Evolutionary conservation across 1,140 invertebrate genomes (phyloP), one percentile per base, ranked within the genome.

Genomic region (fruit fly (Drosophila melanogaster)): DNA sequence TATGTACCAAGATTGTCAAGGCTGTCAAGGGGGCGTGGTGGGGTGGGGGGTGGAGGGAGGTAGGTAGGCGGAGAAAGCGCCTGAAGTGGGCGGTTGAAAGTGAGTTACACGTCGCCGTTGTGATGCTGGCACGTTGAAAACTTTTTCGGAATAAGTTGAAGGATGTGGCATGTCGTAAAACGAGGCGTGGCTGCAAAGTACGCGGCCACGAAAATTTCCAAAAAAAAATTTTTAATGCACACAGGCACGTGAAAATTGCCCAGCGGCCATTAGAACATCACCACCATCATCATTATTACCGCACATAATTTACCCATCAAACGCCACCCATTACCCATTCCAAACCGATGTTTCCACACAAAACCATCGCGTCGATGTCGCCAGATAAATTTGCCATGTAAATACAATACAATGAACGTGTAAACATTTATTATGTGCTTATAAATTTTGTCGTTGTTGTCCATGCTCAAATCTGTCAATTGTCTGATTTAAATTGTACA

Each of bases 111-210:
- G 74, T 60, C 60, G 55, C 19, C 30, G 38, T 33, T 55, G 40
- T 33, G 37, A 44, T 46, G 56, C 43, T 54, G 77, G 66, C 77
- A 79, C 77, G 78, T 86, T 85, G 81, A 50, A 79, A 86, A 86
- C 83, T 86, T 86, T 87, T 83, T 79, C 40, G 51, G 66, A 79
- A 78, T 75, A 83, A 87, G 65, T 87, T 87, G 50, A 56, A 43
- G 49, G 55, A 41, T 49, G 43, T 50, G 56, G 62, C 54, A 66
- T 54, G 65, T 83, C 79, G 58, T 81, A 77, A 81, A 78, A 67
- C 49, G 46, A 41, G 56, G 51, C 43, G 38, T 26, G 56, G 65
- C 58, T 59, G 56, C 17, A 73, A 78, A 79, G 69, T 67, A 55
- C 67, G 58, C 62, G 43, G 44, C 58, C 58, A 57, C 59, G 14